Evolutionary conservation across 2,888 invertebrate species (phyloP), one percentile per base, ranked within the genome.

Genomic region (Hoplodrina ambigua): DNA sequence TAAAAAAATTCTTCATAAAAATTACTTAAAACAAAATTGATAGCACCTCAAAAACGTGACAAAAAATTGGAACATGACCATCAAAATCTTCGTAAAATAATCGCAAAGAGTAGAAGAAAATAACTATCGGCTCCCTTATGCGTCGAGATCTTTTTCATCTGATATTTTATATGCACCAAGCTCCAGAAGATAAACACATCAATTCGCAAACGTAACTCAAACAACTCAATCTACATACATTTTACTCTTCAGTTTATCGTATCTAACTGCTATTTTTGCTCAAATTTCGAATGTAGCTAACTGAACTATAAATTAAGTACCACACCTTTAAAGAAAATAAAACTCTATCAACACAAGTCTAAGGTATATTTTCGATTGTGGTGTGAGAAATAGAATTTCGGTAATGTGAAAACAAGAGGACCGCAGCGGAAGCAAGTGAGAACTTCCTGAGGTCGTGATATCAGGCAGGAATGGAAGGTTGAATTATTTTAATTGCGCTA

Each of bases 391-490:
- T 78, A 69, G 73, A 75, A 83, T 76, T 86, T 87, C 64, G 79
- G 78, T 85, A 86, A 87, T 86, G 83, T 78, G 78, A 70, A 86
- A 87, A 86, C 86, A 87, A 84, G 80, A 78, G 84, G 75, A 87
- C 79, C 78, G 78, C 70, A 61, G 52, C 85, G 85, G 85, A 87
- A 85, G 84, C 78, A 74, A 81, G 83, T 80, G 83, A 85, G 83
- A 80, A 85, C 82, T 85, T 86, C 86, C 86, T 84, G 83, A 63
- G 72, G 78, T 69, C 57, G 74, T 78, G 82, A 72, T 82, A 82
- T 80, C 80, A 81, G 79, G 69, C 82, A 71, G 75, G 63, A 84
- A 78, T 78, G 78, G 70, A 82, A 82, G 66, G 68, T 69, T 81
- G 78, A 84, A 79, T 83, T 85, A 87, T 87, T 87, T 88, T 86